A percentile compares a stretch with the other conserved stretches of the same genome.
These are phyloP conservation scores for Polia nebulosa DNA, from an alignment of 2,888 invertebrate genomes.

Conservation along the genomic window DNA sequence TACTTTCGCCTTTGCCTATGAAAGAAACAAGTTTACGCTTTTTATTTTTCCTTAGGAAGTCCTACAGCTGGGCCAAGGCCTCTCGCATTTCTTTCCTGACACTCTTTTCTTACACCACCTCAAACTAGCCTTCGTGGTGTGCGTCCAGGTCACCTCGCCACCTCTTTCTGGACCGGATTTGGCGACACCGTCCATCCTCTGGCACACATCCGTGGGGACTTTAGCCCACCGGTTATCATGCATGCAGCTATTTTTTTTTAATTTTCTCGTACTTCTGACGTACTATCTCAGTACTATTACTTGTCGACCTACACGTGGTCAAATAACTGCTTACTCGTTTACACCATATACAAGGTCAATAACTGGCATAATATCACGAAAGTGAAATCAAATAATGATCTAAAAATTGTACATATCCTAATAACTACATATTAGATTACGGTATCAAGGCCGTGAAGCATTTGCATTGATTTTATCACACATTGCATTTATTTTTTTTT, in stretches of 20 bases:
- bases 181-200: background rate
- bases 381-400: too few relatives aligned
- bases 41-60: too few relatives aligned
- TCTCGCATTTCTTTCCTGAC: too few relatives aligned
- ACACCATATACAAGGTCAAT: background rate
- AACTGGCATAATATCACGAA: too few relatives aligned
- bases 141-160: too few relatives aligned
- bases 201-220: background rate
- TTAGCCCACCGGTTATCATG: too few relatives aligned
- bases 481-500: background rate
- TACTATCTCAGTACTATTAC: too few relatives aligned
- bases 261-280: background rate
- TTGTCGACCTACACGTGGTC: background rate
- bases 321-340: background rate
- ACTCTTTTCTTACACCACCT: background rate
- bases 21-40: background rate
- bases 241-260: background rate
- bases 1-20: constrained; percentile 92
- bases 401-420: too few relatives aligned
- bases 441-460: background rate
- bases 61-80: too few relatives aligned
- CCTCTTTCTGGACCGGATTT: background rate
- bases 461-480: background rate
- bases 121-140: background rate
- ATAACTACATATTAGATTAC: too few relatives aligned